These are phyloP conservation scores for Actinia tenebrosa DNA, from an alignment of 64 coral and sea anemone genomes.

Conservation along the genomic window DNA sequence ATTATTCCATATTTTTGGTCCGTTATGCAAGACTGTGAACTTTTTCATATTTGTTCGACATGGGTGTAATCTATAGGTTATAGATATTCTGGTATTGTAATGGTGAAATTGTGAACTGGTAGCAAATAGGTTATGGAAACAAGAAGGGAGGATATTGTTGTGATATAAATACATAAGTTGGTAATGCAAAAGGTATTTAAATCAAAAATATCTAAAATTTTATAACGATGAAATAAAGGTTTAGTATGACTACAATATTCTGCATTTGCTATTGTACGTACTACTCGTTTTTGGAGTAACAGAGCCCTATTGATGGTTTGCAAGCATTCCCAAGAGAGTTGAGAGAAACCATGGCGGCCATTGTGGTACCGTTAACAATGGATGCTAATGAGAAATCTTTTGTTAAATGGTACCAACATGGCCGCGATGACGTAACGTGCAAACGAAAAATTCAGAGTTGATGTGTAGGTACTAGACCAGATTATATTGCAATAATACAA, in stretches of 20 bases:
- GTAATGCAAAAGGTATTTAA: neutral
- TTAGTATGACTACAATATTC: conserved; percentile 1
- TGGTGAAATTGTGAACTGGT: neutral
- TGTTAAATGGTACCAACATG: too few species aligned
- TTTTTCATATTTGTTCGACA: neutral
- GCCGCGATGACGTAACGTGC: too few species aligned
- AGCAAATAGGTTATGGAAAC: neutral
- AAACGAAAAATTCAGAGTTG: neutral
- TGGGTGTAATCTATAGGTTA: neutral
- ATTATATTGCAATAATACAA: conserved; percentile 29
- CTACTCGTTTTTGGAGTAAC: conserved; percentile 17
- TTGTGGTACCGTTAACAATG: too few species aligned
- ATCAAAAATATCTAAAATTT: neutral
- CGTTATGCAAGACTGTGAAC: too few species aligned
- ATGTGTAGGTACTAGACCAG: conserved; percentile 18
- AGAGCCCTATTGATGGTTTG: neutral
- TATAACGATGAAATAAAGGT: neutral
- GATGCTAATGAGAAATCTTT: too few species aligned
- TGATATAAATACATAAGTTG: neutral
- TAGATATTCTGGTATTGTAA: neutral
- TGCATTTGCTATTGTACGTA: neutral
- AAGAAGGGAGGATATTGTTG: neutral
- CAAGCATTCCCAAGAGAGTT: too few species aligned
- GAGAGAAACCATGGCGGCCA: too few species aligned
- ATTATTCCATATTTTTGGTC: too few species aligned